A percentile compares a stretch with the other conserved stretches of the same genome.
Evolutionary conservation across 2,888 invertebrate species (phyloP).

Genomic region (Coelopa pilipes): DNA sequence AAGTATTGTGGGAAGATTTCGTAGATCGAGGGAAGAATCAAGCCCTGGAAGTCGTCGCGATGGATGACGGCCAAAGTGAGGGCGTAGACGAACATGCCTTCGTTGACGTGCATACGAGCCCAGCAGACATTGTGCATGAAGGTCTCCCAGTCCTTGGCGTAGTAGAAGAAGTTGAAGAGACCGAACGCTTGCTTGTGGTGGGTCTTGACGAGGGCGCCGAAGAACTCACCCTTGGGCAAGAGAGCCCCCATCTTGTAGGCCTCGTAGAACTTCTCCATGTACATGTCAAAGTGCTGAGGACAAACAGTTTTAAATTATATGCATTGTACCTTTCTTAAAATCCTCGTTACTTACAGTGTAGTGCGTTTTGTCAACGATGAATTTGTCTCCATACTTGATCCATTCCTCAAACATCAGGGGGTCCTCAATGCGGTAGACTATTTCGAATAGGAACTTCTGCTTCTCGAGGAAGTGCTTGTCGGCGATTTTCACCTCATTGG

Average conservation of each 20-base stretch:
- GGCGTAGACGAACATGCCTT: constrained; percentile 76
- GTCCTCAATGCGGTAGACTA: constrained; percentile 50
- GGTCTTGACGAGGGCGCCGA: constrained; percentile 67
- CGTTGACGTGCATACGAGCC: constrained; percentile 75
- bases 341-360: constrained; percentile 23
- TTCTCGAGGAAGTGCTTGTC: constrained; percentile 53
- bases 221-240: constrained; percentile 70
- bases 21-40: constrained; percentile 77
- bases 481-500: constrained; percentile 51
- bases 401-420: constrained; percentile 55
- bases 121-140: constrained; percentile 77
- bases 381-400: constrained; percentile 67
- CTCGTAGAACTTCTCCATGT: constrained; percentile 54
- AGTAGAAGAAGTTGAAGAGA: constrained; percentile 74
- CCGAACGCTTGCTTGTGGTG: constrained; percentile 71
- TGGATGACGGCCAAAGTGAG: constrained; percentile 73
- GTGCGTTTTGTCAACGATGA: constrained; percentile 59
- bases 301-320: background rate
- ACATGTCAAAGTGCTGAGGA: constrained; percentile 48
- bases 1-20: constrained; percentile 80
- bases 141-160: constrained; percentile 77
- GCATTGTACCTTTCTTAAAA: constrained; percentile 5
- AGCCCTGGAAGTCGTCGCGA: constrained; percentile 73
- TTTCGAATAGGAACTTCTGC: constrained; percentile 57
- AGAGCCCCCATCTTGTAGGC: constrained; percentile 62